A percentile compares a stretch with the other conserved stretches of the same genome.
phyloP scores from a whole-genome alignment of 2,888 invertebrate species.

The Phytoseiulus persimilis region DNA sequence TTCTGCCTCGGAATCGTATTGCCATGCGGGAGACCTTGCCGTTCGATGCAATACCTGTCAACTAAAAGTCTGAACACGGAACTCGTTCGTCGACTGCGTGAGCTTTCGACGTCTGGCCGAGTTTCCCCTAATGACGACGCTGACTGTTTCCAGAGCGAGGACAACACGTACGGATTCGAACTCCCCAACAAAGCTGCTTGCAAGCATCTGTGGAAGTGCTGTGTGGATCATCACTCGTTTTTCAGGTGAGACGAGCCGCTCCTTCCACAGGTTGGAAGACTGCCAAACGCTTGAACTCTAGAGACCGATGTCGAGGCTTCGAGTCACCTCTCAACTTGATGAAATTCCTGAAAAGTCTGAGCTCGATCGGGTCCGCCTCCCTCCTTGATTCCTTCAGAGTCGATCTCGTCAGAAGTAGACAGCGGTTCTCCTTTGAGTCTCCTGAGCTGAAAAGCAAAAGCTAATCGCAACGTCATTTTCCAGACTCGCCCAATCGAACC shows the following conservation, averaged over 20 bases:
- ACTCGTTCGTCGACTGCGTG: background rate
- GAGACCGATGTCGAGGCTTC: background rate
- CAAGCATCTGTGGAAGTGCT: conserved; percentile 91
- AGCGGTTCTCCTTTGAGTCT: no score
- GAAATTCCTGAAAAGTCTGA: background rate
- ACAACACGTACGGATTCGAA: conserved; percentile 92
- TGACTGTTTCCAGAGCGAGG: conserved; percentile 63
- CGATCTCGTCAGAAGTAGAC: no score
- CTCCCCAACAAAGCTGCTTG: conserved; percentile 82
- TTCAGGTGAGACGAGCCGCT: conserved; percentile 49
- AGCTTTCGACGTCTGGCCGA: background rate
- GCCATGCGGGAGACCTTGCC: background rate
- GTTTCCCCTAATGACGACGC: background rate
- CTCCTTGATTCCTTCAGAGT: background rate
- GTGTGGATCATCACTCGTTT: conserved; percentile 81
- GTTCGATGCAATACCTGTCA: background rate
- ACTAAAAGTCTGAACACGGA: background rate
- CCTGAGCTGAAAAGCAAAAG: no score
- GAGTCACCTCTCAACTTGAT: background rate
- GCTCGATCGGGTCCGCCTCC: background rate
- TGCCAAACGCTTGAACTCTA: conserved; percentile 55
- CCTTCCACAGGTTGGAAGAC: conserved; percentile 58
- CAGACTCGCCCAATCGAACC: conserved; percentile 37
- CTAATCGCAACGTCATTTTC: background rate
- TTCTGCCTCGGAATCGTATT: background rate